phyloP scores from a whole-genome alignment of 2,113 vertebrate genomes.

The Aptenodytes forsteri region DNA sequence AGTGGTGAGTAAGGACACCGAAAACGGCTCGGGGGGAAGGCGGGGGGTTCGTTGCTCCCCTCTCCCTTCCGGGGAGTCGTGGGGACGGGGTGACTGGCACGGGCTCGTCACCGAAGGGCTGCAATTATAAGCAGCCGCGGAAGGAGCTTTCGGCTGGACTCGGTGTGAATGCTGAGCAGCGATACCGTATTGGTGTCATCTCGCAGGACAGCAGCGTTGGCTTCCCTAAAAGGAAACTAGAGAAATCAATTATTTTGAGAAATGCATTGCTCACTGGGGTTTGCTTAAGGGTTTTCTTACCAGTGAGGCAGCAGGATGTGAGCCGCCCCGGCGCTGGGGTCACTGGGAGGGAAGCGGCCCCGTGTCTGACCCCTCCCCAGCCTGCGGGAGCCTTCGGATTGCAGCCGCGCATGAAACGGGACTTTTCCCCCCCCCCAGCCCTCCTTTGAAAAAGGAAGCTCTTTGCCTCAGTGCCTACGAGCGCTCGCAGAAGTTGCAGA shows the following conservation, averaged over 20 bases:
- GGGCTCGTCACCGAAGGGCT: accelerated
- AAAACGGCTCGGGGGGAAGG: accelerated
- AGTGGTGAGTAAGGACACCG: neutral
- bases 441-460: neutral
- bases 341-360: neutral
- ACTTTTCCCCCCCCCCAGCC: no score
- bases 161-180: neutral
- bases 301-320: neutral
- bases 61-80: neutral
- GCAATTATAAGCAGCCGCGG: neutral
- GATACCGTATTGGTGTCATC: accelerated
- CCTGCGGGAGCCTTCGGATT: neutral
- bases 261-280: neutral
- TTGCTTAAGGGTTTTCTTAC: neutral
- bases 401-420: neutral
- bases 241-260: neutral
- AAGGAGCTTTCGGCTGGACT: neutral
- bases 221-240: neutral
- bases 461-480: accelerated
- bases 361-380: slow-evolving; percentile 1
- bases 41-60: accelerated
- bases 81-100: neutral
- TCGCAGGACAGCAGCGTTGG: neutral
- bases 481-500: neutral
- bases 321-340: neutral